A percentile compares a stretch with the other conserved stretches of the same genome.
Conservation (phyloP, 1,140 invertebrate genomes). For the Zaprionus taronus region DNA sequence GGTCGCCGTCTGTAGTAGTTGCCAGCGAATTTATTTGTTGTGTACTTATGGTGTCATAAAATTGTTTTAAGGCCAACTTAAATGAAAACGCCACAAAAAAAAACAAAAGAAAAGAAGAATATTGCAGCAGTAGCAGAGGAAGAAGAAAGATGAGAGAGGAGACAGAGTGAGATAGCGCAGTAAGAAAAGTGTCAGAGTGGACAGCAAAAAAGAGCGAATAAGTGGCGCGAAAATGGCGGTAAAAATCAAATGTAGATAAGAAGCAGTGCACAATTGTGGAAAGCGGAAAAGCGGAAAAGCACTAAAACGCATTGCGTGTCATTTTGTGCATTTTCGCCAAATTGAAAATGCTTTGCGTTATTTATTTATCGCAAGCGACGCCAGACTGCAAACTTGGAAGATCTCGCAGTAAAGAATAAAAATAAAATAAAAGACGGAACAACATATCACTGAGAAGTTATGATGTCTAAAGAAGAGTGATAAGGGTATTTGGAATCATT, state of each 20-base stretch:
- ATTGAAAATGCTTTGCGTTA: constrained; percentile 74
- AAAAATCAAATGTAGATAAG: constrained; percentile 66
- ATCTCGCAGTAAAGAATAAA: background rate
- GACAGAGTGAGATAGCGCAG: background rate
- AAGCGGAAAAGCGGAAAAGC: constrained; percentile 44
- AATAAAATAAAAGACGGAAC: background rate
- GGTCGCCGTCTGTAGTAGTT: constrained; percentile 8
- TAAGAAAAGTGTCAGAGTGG: constrained; percentile 27
- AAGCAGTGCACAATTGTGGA: constrained; percentile 44
- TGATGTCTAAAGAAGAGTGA: background rate
- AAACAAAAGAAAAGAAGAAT: background rate
- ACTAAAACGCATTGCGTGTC: constrained; percentile 63
- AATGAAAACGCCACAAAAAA: constrained; percentile 57
- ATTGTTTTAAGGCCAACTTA: constrained; percentile 81
- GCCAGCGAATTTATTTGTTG: constrained; percentile 78
- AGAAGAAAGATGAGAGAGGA: background rate
- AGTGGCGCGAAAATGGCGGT: constrained; percentile 40
- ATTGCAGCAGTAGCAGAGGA: background rate
- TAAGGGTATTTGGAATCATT: background rate
- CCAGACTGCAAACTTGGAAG: background rate
- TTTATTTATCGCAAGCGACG: constrained; percentile 46
- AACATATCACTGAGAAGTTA: background rate
- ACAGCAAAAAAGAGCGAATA: constrained; percentile 24
- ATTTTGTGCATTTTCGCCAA: constrained; percentile 65
- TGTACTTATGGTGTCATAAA: constrained; percentile 82